These are phyloP conservation scores for Rhopalosiphum padi DNA, from an alignment of 1,140 invertebrate genomes.

Conservation along the genomic window DNA sequence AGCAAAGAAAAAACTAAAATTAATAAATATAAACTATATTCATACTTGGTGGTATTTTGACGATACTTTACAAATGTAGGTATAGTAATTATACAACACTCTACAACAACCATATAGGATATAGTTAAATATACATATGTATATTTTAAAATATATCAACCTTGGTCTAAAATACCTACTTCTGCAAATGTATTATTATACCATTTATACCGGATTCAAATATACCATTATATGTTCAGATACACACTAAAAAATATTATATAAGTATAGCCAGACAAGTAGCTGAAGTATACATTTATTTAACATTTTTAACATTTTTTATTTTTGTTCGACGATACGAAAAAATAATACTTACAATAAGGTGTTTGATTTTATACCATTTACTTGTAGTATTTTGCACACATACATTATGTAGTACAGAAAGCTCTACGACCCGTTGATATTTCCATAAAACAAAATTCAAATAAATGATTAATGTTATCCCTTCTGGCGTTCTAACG, in stretches of 20 bases:
- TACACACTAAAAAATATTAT: background rate
- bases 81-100: background rate
- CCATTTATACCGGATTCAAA: background rate
- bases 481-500: background rate
- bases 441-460: background rate
- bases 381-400: background rate
- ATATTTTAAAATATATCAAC: background rate
- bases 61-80: background rate
- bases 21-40: no score
- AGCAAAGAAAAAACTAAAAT: background rate
- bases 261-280: background rate
- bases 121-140: no score
- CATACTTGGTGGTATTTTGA: no score
- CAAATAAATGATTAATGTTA: constrained; percentile 23
- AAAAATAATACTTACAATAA: no score
- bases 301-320: background rate
- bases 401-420: background rate
- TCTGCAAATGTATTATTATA: background rate
- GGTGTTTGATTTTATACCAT: background rate
- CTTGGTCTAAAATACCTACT: background rate
- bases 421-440: background rate
- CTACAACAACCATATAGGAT: background rate
- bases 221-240: background rate
- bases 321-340: background rate
- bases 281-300: no score